phyloP scores from a whole-genome alignment of 2,797 vertebrate genomes.

The Lagorchestes hirsutus region DNA sequence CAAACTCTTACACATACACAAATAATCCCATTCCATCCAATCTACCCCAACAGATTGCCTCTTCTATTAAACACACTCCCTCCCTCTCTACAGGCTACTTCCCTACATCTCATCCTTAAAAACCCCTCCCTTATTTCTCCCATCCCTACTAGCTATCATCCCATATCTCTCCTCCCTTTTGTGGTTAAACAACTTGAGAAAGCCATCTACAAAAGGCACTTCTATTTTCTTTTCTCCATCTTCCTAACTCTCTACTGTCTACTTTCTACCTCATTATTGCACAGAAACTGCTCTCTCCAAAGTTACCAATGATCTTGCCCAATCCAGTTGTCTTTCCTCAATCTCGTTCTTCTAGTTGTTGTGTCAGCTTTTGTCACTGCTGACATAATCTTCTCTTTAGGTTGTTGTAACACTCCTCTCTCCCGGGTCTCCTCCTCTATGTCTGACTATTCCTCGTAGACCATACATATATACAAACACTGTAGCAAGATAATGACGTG shows the following conservation, averaged over 20 bases:
- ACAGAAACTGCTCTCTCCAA: not conserved
- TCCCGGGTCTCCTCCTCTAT: too few relatives aligned
- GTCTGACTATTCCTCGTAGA: too few relatives aligned
- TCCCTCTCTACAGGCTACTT: not conserved
- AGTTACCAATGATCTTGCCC: too few relatives aligned
- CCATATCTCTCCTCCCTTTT: not conserved
- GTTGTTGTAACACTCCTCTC: too few relatives aligned
- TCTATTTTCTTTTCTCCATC: not conserved
- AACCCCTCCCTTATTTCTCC: not conserved
- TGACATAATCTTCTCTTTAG: too few relatives aligned
- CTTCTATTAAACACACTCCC: not conserved
- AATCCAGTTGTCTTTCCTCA: too few relatives aligned
- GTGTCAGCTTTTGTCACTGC: too few relatives aligned
- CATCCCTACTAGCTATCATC: too few relatives aligned
- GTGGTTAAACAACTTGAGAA: not conserved
- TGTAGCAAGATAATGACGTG: not conserved
- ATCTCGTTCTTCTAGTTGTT: too few relatives aligned
- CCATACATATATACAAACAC: not conserved
- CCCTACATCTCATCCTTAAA: not conserved
- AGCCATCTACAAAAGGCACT: not conserved
- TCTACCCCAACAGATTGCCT: not conserved
- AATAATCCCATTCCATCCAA: not conserved
- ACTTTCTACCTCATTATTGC: not conserved
- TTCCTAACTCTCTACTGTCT: not conserved
- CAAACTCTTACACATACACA: not conserved